A percentile compares a stretch with the other conserved stretches of the same genome.
These are phyloP conservation scores for Eclectus roratus DNA, from an alignment of 2,113 vertebrate genomes.

Conservation along the genomic window DNA sequence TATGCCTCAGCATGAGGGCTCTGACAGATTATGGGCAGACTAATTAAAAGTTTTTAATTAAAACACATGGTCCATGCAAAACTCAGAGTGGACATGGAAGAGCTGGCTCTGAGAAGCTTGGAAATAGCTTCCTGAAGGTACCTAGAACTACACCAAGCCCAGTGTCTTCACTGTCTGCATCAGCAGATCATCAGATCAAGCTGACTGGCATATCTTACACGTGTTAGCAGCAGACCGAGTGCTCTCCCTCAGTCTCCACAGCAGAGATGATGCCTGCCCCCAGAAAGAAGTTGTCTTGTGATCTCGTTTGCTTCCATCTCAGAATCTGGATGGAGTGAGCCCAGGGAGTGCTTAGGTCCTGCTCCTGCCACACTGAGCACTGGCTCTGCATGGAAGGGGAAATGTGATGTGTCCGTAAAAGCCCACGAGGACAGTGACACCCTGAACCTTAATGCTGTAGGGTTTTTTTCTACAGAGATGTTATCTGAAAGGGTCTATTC, in stretches of 20 bases:
- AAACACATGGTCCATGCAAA: conserved; percentile 17
- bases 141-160: neutral
- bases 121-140: neutral
- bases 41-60: conserved; percentile 50
- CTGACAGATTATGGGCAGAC: conserved; percentile 42
- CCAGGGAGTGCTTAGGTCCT: neutral
- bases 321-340: neutral
- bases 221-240: neutral
- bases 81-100: neutral
- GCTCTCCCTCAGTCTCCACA: neutral
- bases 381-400: neutral
- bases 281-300: neutral
- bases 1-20: conserved; percentile 44
- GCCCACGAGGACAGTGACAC: too few species aligned
- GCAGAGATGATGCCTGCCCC: neutral
- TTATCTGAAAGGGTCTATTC: neutral
- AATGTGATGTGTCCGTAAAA: fast-evolving
- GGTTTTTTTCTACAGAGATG: neutral
- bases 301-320: neutral
- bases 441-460: neutral
- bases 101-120: neutral
- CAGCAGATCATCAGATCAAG: neutral
- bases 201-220: neutral
- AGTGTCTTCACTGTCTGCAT: neutral
- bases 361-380: neutral